Conservation (phyloP, 2,113 vertebrate species). For the Triplophysa tibetana region DNA sequence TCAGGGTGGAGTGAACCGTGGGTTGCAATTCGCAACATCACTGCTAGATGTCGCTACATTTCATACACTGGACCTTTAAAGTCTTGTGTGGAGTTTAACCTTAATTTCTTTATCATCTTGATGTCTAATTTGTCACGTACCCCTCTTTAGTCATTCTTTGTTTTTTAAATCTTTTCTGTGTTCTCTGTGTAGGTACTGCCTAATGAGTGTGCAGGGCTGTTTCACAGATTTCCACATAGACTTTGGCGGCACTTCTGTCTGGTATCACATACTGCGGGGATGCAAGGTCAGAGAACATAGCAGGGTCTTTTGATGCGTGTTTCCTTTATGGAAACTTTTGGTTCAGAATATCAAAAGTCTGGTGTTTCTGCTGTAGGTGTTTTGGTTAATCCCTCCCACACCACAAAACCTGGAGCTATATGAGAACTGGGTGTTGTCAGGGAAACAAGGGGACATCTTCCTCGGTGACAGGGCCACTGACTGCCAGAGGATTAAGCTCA, state of each 20-base stretch:
- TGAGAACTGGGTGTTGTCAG: slow-evolving; percentile 98
- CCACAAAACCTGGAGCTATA: slow-evolving; percentile 96
- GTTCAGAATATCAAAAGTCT: not conserved
- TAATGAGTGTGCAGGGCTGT: slow-evolving; percentile 98
- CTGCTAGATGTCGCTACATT: too few species aligned
- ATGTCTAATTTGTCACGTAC: not conserved
- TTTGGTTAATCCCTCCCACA: slow-evolving; percentile 97
- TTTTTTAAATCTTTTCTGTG: not conserved
- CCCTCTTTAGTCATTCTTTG: not conserved
- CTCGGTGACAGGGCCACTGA: slow-evolving; percentile 92
- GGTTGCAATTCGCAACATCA: too few species aligned
- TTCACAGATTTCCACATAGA: slow-evolving; percentile 99
- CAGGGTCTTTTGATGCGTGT: not conserved
- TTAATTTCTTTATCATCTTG: not conserved
- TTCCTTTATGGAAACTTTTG: too few species aligned
- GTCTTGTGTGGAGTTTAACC: not conserved
- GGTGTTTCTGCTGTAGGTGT: slow-evolving; percentile 79
- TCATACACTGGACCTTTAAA: too few species aligned
- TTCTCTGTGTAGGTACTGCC: slow-evolving; percentile 83
- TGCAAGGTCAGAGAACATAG: slow-evolving; percentile 83
- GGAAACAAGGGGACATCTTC: slow-evolving; percentile 98
- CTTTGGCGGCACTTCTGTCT: slow-evolving; percentile 98
- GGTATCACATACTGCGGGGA: slow-evolving; percentile 96
- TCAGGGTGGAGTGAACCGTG: too few species aligned
- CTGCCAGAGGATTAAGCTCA: slow-evolving; percentile 94